Percentiles rank a stretch among this genome's conserved stretches.
Conservation (phyloP, 2,797 vertebrate genomes). For the Anguilla pacifica region DNA sequence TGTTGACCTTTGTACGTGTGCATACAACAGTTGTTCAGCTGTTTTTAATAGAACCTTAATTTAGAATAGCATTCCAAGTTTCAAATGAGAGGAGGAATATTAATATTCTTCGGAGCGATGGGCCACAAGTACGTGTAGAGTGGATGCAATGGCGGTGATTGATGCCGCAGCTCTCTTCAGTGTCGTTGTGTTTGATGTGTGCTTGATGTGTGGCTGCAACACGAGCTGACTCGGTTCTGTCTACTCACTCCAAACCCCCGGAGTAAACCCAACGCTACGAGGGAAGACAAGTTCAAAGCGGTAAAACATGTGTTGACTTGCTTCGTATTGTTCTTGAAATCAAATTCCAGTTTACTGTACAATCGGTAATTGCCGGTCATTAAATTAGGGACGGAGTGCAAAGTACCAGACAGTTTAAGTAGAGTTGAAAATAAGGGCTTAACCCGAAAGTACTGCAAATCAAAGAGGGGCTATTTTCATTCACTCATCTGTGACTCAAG, state of each 20-base stretch:
- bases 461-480: constrained; percentile 21
- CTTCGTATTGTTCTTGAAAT: constrained; percentile 18
- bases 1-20: neutral
- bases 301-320: constrained; percentile 19
- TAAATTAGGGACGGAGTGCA: constrained; percentile 29
- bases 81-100: constrained; percentile 25
- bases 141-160: constrained; percentile 31
- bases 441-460: constrained; percentile 28
- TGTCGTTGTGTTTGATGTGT: constrained; percentile 40
- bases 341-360: constrained; percentile 39
- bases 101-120: constrained; percentile 29
- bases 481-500: constrained; percentile 1
- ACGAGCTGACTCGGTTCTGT: constrained; percentile 8
- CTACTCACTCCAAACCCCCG: constrained; percentile 12
- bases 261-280: constrained; percentile 33
- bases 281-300: constrained; percentile 23
- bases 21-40: neutral
- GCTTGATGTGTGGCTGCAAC: constrained; percentile 33
- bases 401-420: constrained; percentile 36
- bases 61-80: neutral
- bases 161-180: constrained; percentile 36
- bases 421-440: constrained; percentile 35
- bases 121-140: constrained; percentile 3
- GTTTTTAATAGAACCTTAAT: constrained; percentile 2
- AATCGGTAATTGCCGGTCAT: constrained; percentile 30